These are phyloP conservation scores for Trachemys scripta DNA, from an alignment of 2,113 vertebrate species.

Conservation along the genomic window DNA sequence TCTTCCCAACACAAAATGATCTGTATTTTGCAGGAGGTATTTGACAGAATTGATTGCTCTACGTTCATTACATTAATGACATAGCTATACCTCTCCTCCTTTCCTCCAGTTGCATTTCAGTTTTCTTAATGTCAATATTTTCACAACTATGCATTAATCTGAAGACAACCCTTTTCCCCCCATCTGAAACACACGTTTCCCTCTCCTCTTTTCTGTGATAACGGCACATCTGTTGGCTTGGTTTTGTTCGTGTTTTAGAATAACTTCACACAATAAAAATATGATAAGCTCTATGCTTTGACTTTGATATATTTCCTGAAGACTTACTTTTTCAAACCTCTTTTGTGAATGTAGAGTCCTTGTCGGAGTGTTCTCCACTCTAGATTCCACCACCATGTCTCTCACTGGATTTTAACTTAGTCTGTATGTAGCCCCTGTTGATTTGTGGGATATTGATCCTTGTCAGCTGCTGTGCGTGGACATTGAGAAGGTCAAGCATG, in stretches of 20 bases:
- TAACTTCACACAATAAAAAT: not conserved
- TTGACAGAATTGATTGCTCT: slow-evolving; percentile 59
- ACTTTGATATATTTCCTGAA: not conserved
- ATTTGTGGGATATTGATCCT: not conserved
- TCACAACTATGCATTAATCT: not conserved
- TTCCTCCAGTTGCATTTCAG: not conserved
- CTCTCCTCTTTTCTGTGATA: not conserved
- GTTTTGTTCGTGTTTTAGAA: not conserved
- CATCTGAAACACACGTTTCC: not conserved
- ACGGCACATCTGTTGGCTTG: not conserved
- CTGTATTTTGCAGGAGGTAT: slow-evolving; percentile 11
- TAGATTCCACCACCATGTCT: not conserved
- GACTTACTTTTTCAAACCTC: not conserved
- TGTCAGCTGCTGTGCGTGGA: not conserved
- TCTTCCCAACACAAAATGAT: slow-evolving; percentile 57
- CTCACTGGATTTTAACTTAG: not conserved
- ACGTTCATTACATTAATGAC: slow-evolving; percentile 18
- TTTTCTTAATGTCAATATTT: slow-evolving; percentile 42
- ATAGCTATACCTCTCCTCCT: not conserved
- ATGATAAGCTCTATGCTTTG: not conserved
- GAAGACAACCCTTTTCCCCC: not conserved
- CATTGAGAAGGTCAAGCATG: not conserved
- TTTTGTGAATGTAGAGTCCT: not conserved
- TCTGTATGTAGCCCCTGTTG: not conserved
- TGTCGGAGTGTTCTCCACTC: not conserved